Evolutionary conservation across 1,140 invertebrate species (phyloP).

Genomic region (Chlorops oryzae): DNA sequence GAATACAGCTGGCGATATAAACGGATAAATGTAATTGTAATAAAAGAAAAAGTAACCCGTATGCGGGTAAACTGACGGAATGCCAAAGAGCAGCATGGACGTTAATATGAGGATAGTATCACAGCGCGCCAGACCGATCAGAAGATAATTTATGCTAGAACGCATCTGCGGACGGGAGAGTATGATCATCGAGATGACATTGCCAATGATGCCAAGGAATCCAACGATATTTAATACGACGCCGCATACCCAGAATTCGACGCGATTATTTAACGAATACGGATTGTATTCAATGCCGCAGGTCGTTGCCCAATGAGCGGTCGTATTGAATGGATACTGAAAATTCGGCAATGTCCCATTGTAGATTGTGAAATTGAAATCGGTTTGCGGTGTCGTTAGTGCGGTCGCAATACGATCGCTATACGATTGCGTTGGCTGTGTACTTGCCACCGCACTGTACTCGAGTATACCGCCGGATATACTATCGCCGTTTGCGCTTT

Average conservation of each 20-base stretch:
- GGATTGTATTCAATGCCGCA: constrained; percentile 35
- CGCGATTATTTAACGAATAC: constrained; percentile 34
- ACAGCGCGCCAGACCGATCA: constrained; percentile 84
- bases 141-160: constrained; percentile 87
- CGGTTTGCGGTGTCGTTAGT: neutral
- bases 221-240: constrained; percentile 77
- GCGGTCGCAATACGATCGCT: no score
- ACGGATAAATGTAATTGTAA: constrained; percentile 72
- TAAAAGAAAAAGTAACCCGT: constrained; percentile 69
- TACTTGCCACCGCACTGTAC: neutral
- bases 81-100: constrained; percentile 79
- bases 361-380: constrained; percentile 1
- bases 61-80: constrained; percentile 77
- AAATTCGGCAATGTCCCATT: neutral
- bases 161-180: constrained; percentile 87
- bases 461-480: neutral
- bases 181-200: constrained; percentile 84
- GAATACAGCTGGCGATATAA: constrained; percentile 75
- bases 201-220: constrained; percentile 79
- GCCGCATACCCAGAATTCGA: constrained; percentile 79
- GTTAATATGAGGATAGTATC: constrained; percentile 84
- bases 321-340: neutral
- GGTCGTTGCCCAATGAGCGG: constrained; percentile 23
- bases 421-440: neutral
- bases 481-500: constrained; percentile 1